Evolutionary conservation across 2,797 vertebrate genomes (phyloP), one percentile per base, ranked within the genome.

Genomic region (Graptemys geographica): DNA sequence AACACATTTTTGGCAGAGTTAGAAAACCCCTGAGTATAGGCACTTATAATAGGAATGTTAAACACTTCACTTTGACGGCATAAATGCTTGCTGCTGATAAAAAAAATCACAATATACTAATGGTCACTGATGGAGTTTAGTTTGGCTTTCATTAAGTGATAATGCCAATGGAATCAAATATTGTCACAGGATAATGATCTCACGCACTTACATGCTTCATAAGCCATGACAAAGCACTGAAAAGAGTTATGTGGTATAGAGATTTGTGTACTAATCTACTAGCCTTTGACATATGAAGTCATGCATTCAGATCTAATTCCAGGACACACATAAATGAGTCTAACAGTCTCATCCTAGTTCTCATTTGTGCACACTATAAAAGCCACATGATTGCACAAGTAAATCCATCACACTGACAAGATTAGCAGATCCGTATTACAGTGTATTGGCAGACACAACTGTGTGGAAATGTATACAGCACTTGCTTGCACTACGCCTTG

Each of bases 121-220:
- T 8, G 2, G 3, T 21, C 31, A 15, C 41, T 8, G 31, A 53
- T 72, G 56, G 76, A 57, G 87, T 15, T 90, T 52, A 28, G 0
- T 19, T 4, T 33, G 85, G 79, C 83, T 76, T 74, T 37, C 2
- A 0, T 16, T 23, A n/a, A 0, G 33, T 4, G 84, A 1, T 2
- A 51, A 41, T 11, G 57, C 76, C 84, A 56, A 3, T 8, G 41
- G 33, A 57, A 2, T 1, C 49, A 56, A 78, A 28, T 1, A 23
- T 0, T 62, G 56, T 5, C 53, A 78, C 33, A 81, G 65, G 65
- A 81, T 16, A 31, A 89, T 0, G 1, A 10, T 8, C 83, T 41
- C 33, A 5, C 0, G 1, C 52, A 0, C 0, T 1, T 28, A 23
- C 1, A 21, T 0, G 18, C 69, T 84, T 25, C 0, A 0, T 0